Evolutionary conservation across 2,113 vertebrate species (phyloP), one percentile per base, ranked within the genome.

Genomic region (Salvelinus namaycush): DNA sequence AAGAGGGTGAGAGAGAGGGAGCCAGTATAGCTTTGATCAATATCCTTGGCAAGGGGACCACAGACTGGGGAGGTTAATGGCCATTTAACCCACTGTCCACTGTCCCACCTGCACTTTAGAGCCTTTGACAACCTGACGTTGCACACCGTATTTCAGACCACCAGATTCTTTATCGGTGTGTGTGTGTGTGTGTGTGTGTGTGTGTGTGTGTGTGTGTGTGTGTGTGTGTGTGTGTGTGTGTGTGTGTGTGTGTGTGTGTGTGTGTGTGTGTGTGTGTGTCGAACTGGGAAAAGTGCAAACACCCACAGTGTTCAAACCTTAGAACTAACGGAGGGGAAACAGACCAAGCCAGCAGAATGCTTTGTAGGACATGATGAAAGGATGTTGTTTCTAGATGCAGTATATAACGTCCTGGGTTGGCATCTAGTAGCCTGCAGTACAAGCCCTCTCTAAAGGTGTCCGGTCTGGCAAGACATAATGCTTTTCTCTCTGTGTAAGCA

Each of bases 81-180:
- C 78, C 83, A 88, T 87, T 92, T 92, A 91, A 91, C 90, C 91
- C 76, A 1, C 72, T 48, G 86, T 87, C 80, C 71, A 48, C 78
- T 77, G 87, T 87, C 79, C 79, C 13, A 24, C n/a, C 83, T 81
- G 72, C 39, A 77, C 71, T 59, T 81, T 79, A n/a, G n/a, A n/a
- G n/a, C n/a, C n/a, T n/a, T n/a, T n/a, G 80, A 87, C 84, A 86
- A 85, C 59, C 74, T 82, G 82, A 86, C 79, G 74, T 75, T 76
- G 68, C 31, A 71, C 69, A 84, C 72, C 79, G 81, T 78, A 60
- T 79, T 76, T 68, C 75, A 70, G 75, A 83, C 83, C 82, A 79
- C 49, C 51, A 18, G 51, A 54, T 14, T 59, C 11, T 20, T 57
- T 76, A 34, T 62, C 8, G 39, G 31, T 70, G n/a, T 66, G n/a